Conservation (phyloP, 2,888 invertebrate genomes). For the Rotaria macrura region DNA sequence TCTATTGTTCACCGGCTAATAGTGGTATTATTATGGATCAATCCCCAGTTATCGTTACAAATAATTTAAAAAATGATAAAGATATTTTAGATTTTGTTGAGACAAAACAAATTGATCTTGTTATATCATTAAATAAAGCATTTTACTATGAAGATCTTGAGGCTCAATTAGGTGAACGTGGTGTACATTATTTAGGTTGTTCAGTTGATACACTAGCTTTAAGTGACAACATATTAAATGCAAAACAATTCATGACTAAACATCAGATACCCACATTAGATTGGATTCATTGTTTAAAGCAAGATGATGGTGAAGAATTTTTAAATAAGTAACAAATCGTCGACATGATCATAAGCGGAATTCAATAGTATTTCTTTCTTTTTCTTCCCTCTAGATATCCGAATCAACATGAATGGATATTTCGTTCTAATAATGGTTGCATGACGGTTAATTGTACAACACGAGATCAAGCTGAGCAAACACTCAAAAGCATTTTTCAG, state of each 20-base stretch:
- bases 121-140: neutral
- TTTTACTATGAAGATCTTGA: neutral
- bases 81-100: neutral
- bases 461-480: neutral
- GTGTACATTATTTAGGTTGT: neutral
- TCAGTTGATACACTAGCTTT: neutral
- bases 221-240: neutral
- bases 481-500: neutral
- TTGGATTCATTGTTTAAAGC: neutral
- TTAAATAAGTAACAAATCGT: neutral
- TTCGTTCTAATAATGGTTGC: neutral
- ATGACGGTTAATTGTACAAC: neutral
- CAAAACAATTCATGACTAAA: neutral
- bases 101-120: neutral
- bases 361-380: too few relatives aligned
- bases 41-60: neutral
- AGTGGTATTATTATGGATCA: slow-evolving; percentile 54
- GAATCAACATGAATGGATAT: neutral
- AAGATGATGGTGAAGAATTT: neutral
- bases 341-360: too few relatives aligned
- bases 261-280: neutral
- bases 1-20: slow-evolving; percentile 80
- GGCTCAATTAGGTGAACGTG: neutral
- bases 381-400: neutral
- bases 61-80: neutral